Conservation (phyloP, 1,140 invertebrate species). For the Portunus trituberculatus region DNA sequence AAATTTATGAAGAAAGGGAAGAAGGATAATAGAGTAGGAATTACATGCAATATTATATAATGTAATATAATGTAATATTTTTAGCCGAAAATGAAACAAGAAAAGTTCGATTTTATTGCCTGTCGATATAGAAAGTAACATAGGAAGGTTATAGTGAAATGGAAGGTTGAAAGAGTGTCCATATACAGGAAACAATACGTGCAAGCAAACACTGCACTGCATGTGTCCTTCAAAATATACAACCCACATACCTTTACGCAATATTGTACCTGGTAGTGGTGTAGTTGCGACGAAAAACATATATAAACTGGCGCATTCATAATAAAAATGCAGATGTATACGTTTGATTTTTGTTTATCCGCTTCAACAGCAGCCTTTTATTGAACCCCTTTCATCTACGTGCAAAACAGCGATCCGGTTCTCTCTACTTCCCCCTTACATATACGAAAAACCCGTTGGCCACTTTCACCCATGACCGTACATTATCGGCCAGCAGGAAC, state of each 20-base stretch:
- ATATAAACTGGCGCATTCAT: neutral
- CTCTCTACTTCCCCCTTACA: neutral
- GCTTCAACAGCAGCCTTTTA: neutral
- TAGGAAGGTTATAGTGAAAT: no score
- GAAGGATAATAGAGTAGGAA: no score
- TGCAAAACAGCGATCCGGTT: neutral
- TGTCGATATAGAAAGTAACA: no score
- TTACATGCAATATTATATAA: no score
- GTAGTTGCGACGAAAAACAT: neutral
- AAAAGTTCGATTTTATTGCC: no score
- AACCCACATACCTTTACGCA: neutral
- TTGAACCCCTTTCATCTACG: neutral
- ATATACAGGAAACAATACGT: neutral
- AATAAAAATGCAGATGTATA: constrained; percentile 14
- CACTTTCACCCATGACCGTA: neutral
- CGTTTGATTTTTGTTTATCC: neutral
- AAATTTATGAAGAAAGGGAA: no score
- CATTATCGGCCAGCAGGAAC: neutral
- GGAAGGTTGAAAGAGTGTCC: neutral
- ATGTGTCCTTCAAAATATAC: neutral
- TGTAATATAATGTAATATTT: no score
- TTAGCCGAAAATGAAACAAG: no score
- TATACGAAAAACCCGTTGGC: neutral
- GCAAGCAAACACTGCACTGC: neutral
- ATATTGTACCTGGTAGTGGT: neutral